Evolutionary conservation across 2,113 vertebrate species (phyloP), one percentile per base, ranked within the genome.

Genomic region (Coreoperca whiteheadi): DNA sequence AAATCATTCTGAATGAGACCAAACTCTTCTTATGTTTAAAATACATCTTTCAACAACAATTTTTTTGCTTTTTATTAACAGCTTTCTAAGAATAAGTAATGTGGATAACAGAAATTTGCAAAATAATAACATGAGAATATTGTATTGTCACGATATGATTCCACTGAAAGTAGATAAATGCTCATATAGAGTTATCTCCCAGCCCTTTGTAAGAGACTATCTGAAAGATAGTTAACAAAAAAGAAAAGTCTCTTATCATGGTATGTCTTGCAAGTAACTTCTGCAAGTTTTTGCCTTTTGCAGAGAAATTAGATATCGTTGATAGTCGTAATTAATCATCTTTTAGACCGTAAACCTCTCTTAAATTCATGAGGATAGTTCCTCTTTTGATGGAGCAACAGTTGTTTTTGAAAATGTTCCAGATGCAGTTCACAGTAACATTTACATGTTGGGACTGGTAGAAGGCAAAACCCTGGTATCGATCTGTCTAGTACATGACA

Each of bases 381-480:
- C 14, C 57, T 41, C 54, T 53, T 16, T 16, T 65, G 43, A 64
- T 41, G 18, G 15, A 59, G 23, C 10, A 25, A 67, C 46, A 30
- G 32, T 65, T 48, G 41, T 56, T 25, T 63, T 34, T 43, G n/a
- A 32, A 43, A 37, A 18, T 23, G 32, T n/a, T 54, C 1, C 64
- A 48, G 14, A 34, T 59, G 20, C 25, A 23, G 48, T 68, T 16
- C 41, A 50, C 5, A 8, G 18, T 54, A 14, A 46, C 48, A 54
- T 34, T 72, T 67, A 28, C 8, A 41, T 77, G 63, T 37, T 73
- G 32, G 25, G 41, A 50, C 57, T 20, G 20, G 14, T 32, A 59
- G 28, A 74, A 57, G 34, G 34, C n/a, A 74, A 74, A 79, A 59
- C 32, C 46, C 8, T 32, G 30, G 34, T 79, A 37, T 60, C 65